Evolutionary conservation across 2,888 invertebrate species (phyloP), one percentile per base, ranked within the genome.

Genomic region (Shargacucullia verbasci): DNA sequence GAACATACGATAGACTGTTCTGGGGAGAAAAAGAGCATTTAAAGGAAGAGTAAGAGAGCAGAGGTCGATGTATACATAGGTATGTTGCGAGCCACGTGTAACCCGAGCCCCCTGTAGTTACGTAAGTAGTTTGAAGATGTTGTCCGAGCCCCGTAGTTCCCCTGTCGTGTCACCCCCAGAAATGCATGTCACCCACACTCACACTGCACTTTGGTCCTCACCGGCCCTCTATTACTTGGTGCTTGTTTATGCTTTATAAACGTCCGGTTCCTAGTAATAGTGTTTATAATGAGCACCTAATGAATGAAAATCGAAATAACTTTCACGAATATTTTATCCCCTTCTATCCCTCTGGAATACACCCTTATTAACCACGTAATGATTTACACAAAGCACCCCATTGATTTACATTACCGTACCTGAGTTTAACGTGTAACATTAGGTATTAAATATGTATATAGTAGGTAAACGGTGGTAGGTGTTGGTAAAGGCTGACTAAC

Each of bases 1-100:
- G 55, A 52, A 49, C 12, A 58, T 55, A 72, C 61, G 59, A 62
- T 77, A 80, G 44, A 60, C 12, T 41, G 55, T 75, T 72, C 79
- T 79, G 81, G 84, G 86, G 87, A 90, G 91, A 89, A 89, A 91
- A 90, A 87, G 89, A 88, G 82, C 88, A 89, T 90, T 86, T 71
- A 68, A 65, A 59, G 52, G 68, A 72, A 54, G 66, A 70, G 13
- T 59, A 52, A 58, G 56, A 59, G 55, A 70, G 63, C 62, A 47
- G 71, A 64, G 67, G 64, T 71, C 68, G 59, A 61, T 65, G 72
- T 59, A 67, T 70, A 62, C 50, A 64, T 82, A 80, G 84, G 80
- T 79, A 81, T 77, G 78, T 82, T 59, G 72, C 59, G 73, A 64
- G 59, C 65, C 53, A 46, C 70, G 61, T 73, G 67, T 73, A 63